Evolutionary conservation across 2,797 vertebrate genomes (phyloP).

Genomic region (Hapalemur alaotrensis): DNA sequence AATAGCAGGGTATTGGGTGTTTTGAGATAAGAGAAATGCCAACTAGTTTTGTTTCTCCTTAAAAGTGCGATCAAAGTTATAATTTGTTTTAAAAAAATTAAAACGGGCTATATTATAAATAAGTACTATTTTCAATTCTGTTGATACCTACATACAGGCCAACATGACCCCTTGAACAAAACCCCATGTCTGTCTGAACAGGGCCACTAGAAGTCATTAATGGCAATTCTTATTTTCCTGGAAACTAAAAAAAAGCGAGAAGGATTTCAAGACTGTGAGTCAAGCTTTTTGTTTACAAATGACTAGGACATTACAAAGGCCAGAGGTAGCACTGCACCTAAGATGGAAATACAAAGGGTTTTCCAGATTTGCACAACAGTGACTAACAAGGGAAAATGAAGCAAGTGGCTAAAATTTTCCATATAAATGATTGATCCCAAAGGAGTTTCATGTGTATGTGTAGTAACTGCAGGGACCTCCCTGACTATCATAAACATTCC

Average conservation of each 20-base stretch:
- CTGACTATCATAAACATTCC: not conserved
- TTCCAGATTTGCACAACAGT: not conserved
- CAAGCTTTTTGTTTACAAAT: not conserved
- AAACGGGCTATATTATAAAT: not conserved
- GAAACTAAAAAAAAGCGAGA: not conserved
- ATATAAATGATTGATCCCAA: not conserved
- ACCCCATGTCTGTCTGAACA: not conserved
- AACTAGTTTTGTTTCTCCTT: not conserved
- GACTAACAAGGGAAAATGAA: not conserved
- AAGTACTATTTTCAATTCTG: not conserved
- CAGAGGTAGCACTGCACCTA: not conserved
- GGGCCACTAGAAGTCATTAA: not conserved
- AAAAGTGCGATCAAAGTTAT: not conserved
- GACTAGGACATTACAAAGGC: not conserved
- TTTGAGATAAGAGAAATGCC: not conserved
- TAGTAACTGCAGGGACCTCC: not conserved
- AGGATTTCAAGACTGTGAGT: not conserved
- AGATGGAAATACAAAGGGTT: not conserved
- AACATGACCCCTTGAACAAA: not conserved
- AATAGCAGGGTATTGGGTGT: not conserved
- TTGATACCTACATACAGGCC: not conserved
- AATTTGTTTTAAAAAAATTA: not conserved
- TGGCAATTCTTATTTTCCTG: not conserved
- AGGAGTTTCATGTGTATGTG: not conserved
- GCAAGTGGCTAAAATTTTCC: not conserved